These are phyloP conservation scores for Idaea straminata DNA, from an alignment of 2,888 invertebrate species.

Conservation along the genomic window DNA sequence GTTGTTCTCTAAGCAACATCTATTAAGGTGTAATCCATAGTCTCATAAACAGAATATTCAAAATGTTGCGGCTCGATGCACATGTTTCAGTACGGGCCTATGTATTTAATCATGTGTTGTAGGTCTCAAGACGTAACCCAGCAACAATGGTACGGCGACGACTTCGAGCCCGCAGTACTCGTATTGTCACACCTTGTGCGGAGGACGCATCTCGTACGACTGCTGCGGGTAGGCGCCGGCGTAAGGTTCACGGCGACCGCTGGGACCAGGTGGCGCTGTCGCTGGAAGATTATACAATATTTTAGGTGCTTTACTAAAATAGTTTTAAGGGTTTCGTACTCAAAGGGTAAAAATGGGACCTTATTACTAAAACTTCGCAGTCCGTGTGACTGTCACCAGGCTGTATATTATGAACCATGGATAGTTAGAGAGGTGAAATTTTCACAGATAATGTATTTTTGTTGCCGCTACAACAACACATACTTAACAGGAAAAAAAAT, in stretches of 20 bases:
- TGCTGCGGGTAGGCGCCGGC: constrained; percentile 86
- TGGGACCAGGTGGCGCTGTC: constrained; percentile 71
- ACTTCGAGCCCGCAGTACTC: constrained; percentile 52
- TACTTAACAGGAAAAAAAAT: not conserved
- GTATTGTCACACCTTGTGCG: constrained; percentile 83
- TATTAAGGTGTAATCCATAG: too few relatives aligned
- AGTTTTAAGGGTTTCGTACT: not conserved
- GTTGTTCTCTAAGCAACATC: too few relatives aligned
- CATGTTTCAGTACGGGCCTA: too few relatives aligned
- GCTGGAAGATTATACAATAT: constrained; percentile 25
- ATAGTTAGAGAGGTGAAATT: too few relatives aligned
- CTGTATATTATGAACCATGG: too few relatives aligned
- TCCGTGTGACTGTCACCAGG: too few relatives aligned
- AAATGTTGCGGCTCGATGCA: too few relatives aligned
- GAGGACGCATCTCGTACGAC: constrained; percentile 87
- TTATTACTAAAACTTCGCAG: too few relatives aligned
- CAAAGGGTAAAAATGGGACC: too few relatives aligned
- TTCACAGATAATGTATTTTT: not conserved
- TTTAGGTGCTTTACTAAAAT: constrained; percentile 22
- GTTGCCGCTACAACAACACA: not conserved
- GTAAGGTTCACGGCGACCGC: constrained; percentile 82
- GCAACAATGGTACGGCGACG: constrained; percentile 64
- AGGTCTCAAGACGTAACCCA: constrained; percentile 55
- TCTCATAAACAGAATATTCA: too few relatives aligned
- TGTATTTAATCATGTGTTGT: too few relatives aligned